Evolutionary conservation across 2,797 vertebrate genomes (phyloP).

Genomic region (Xenops minutus): DNA sequence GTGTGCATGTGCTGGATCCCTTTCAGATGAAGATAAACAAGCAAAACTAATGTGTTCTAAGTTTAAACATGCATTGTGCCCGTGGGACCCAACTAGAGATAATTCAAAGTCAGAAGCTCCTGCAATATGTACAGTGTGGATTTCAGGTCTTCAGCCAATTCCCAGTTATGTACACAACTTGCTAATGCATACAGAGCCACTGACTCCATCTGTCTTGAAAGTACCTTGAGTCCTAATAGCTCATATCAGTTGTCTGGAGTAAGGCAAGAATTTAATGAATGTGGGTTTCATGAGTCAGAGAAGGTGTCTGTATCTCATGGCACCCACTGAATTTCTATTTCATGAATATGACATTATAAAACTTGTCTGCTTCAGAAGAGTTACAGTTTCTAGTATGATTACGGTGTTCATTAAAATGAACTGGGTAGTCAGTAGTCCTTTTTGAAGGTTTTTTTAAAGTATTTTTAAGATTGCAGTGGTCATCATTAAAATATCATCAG

Average conservation of each 20-base stretch:
- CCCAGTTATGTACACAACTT: background rate
- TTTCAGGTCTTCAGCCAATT: background rate
- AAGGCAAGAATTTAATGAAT: background rate
- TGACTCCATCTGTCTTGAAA: background rate
- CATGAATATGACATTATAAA: background rate
- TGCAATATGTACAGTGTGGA: background rate
- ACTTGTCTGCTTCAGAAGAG: background rate
- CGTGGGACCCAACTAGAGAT: background rate
- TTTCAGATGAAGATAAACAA: background rate
- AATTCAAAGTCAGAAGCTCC: background rate
- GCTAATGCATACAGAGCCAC: background rate
- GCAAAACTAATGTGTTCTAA: background rate
- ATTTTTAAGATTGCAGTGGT: background rate
- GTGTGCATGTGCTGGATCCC: background rate
- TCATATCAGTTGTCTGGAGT: background rate
- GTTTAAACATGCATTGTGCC: background rate
- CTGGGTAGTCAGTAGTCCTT: background rate
- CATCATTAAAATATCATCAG: background rate
- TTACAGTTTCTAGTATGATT: background rate
- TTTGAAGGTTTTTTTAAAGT: background rate
- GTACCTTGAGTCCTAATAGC: background rate
- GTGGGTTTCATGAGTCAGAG: background rate
- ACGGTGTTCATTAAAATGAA: background rate
- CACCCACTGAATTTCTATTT: background rate
- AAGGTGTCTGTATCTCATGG: background rate